Conservation (phyloP, 2,113 vertebrate genomes). For the Ginglymostoma cirratum region DNA sequence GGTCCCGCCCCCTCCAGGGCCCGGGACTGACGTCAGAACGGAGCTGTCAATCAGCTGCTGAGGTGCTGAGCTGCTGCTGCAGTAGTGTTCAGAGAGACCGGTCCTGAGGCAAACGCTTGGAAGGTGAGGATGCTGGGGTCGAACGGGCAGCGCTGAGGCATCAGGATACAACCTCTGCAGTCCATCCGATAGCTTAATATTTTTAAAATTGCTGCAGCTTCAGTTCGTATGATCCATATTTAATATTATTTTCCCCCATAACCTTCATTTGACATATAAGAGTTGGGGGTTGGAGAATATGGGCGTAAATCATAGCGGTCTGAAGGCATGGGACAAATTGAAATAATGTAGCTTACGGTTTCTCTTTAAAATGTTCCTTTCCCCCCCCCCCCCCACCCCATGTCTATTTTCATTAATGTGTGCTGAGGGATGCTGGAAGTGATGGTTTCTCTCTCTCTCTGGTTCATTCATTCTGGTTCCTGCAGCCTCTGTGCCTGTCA, state of each 20-base stretch:
- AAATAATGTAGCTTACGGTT: neutral
- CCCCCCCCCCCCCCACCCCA: no score
- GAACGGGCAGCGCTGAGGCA: neutral
- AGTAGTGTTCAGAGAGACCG: neutral
- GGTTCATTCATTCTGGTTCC: neutral
- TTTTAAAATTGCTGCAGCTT: neutral
- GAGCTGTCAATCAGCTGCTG: constrained; percentile 27
- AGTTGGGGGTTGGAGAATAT: no score
- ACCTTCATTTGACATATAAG: constrained; percentile 29
- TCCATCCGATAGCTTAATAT: neutral
- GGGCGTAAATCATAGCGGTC: neutral
- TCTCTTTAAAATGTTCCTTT: no score
- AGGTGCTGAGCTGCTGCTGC: neutral
- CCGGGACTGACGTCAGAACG: neutral
- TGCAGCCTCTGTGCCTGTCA: no score
- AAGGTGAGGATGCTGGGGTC: neutral
- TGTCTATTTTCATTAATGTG: no score
- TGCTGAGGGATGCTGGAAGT: neutral
- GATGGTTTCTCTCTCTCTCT: neutral
- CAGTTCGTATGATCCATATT: neutral
- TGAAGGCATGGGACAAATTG: neutral
- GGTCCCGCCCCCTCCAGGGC: neutral
- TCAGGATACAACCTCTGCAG: neutral
- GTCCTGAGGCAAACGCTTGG: neutral
- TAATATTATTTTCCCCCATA: neutral